Base-by-base conservation (phyloP, 2,797 vertebrate species). In the Neoniphon sammara region DNA sequence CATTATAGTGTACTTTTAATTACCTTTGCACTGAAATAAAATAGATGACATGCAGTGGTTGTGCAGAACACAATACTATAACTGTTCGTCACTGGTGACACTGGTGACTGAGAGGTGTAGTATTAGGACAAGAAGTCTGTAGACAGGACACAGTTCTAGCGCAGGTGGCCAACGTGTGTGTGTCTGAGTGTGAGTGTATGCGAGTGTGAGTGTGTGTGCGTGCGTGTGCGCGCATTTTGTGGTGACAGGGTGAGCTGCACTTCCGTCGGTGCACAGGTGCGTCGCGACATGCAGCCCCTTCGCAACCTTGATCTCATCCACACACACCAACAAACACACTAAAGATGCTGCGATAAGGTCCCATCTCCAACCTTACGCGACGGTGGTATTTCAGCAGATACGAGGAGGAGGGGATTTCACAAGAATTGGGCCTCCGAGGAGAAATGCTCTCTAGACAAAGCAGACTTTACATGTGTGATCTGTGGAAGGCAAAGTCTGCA, bases 251-350 rank as follows among this genome's bases (percentile, higher is more conserved):
- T 66, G 77, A 31, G 71, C 52, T 78, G 76, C 82, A 84, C 88
- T 89, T 91, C 90, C 90, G 80, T 58, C 77, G 66, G 66, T 27
- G 49, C 73, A 63, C 91, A 89, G 88, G 91, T 90, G 89, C 86
- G 82, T 61, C 5, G 53, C 71, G 75, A 73, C 71, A 79, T 83
- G 66, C 66, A 74, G 73, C 64, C 82, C 68, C 75, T 47, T 42
- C 23, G 67, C 68, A 66, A 55, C 59, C 66, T 83, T 80, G 52
- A 77, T 76, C 83, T 66, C 64, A 34, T 4, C 64, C 60, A 42
- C 36, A 65, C 46, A 63, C 21, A 73, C 34, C 14, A 46, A 64
- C 75, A 85, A 44, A 62, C 76, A 77, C 69, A 62, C 27, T n/a
- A 49, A 31, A 78, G 81, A 88, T 88, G 77, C 20, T 81, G 63